Evolutionary conservation across 2,113 vertebrate genomes (phyloP).

Genomic region (Ahaetulla prasina): DNA sequence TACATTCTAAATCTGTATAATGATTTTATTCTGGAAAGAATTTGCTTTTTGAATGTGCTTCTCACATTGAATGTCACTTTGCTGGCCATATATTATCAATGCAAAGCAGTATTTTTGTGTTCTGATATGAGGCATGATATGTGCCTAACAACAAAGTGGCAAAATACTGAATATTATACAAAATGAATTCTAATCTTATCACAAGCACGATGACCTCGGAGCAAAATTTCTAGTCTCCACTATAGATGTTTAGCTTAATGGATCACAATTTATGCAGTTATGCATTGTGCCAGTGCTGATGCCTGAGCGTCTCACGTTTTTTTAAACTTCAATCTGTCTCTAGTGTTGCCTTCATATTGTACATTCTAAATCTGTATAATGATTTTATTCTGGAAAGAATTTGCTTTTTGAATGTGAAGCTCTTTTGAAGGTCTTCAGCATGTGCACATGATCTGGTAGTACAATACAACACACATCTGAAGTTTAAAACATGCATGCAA

Average conservation of each 20-base stretch:
- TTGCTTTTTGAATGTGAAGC: not conserved
- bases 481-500: not conserved
- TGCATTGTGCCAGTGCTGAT: not conserved
- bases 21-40: not conserved
- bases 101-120: not conserved
- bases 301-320: not conserved
- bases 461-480: not conserved
- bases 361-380: not conserved
- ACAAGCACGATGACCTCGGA: not conserved
- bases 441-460: not conserved
- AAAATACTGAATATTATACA: not conserved
- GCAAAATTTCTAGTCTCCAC: not conserved
- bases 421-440: not conserved
- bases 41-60: not conserved
- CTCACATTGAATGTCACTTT: not conserved
- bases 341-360: not conserved
- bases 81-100: not conserved
- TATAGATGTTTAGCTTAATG: not conserved
- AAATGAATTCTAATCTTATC: not conserved
- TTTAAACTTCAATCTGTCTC: not conserved
- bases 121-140: not conserved
- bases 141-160: not conserved
- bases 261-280: not conserved
- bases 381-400: not conserved
- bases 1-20: not conserved